phyloP scores from a whole-genome alignment of 30 jellyfish, hydroid and myxozoan genomes.

The Aurelia coerulea region DNA sequence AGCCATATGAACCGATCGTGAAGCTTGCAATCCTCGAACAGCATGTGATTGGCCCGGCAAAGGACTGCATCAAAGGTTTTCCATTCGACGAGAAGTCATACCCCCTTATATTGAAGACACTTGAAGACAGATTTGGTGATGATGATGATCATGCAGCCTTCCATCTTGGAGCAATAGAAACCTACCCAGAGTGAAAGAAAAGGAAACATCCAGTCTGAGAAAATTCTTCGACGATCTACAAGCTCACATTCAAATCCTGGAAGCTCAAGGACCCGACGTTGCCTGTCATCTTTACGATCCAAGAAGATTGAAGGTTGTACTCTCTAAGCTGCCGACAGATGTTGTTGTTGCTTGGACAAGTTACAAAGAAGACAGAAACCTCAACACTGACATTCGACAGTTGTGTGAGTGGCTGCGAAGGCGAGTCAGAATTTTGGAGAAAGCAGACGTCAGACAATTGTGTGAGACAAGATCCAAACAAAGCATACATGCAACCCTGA shows the following conservation, averaged over 20 bases:
- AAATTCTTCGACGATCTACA: constrained; percentile 31
- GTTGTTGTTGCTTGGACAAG: too few relatives aligned
- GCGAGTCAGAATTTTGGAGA: constrained; percentile 41
- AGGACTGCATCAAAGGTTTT: constrained; percentile 39
- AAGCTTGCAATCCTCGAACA: constrained; percentile 52
- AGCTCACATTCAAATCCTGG: constrained; percentile 45
- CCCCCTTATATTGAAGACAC: constrained; percentile 31
- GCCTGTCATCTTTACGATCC: too few relatives aligned
- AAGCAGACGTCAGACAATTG: constrained; percentile 46
- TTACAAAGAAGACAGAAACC: too few relatives aligned
- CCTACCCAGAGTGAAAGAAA: too few relatives aligned
- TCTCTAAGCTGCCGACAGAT: too few relatives aligned
- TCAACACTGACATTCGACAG: too few relatives aligned
- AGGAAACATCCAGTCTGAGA: too few relatives aligned
- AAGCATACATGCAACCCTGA: too few relatives aligned
- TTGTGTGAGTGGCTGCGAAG: too few relatives aligned
- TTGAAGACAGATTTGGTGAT: constrained; percentile 23
- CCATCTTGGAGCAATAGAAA: too few relatives aligned
- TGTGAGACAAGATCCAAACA: constrained; percentile 22
- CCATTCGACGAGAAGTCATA: constrained; percentile 36
- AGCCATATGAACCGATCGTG: constrained; percentile 24
- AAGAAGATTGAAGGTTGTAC: too few relatives aligned
- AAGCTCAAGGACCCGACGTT: constrained; percentile 55
- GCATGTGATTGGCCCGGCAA: constrained; percentile 31
- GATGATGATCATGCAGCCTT: too few relatives aligned